A percentile compares a stretch with the other conserved stretches of the same genome.
Evolutionary conservation across 2,888 invertebrate species (phyloP).

Genomic region (Helleia helle): DNA sequence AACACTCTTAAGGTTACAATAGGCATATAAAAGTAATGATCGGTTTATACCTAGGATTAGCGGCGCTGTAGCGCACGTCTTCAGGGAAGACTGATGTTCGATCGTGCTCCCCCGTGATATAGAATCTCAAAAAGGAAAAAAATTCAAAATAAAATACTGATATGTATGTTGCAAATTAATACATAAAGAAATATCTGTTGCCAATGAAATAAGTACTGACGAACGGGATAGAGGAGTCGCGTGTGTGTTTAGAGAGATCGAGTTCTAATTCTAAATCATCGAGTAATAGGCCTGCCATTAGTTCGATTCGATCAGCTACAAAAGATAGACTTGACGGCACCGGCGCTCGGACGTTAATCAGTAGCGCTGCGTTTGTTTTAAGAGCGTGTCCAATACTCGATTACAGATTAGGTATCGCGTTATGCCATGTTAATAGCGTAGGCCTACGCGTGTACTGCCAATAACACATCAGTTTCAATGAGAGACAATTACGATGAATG

Average conservation of each 20-base stretch:
- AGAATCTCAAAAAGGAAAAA: conserved; percentile 68
- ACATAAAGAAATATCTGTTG: conserved; percentile 23
- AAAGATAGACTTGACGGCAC: conserved; percentile 35
- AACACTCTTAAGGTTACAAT: conserved; percentile 17
- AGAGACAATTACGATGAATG: too few species aligned
- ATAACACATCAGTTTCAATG: background rate
- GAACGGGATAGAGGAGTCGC: conserved; percentile 15
- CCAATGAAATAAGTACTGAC: conserved; percentile 16
- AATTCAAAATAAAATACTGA: conserved; percentile 52
- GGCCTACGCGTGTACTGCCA: background rate
- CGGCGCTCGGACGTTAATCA: conserved; percentile 50
- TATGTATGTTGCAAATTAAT: conserved; percentile 1
- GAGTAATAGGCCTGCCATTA: conserved; percentile 33
- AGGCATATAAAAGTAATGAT: conserved; percentile 18
- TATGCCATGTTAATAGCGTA: conserved; percentile 30
- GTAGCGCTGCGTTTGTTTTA: conserved; percentile 41
- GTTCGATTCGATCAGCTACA: conserved; percentile 37
- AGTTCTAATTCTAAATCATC: conserved; percentile 25
- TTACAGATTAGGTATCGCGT: conserved; percentile 29
- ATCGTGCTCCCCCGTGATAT: conserved; percentile 72
- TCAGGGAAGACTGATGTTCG: conserved; percentile 67
- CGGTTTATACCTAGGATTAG: conserved; percentile 68
- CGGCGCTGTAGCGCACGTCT: conserved; percentile 67
- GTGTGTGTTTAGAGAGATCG: conserved; percentile 25
- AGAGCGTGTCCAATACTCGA: conserved; percentile 38